Conservation (phyloP, 1,140 invertebrate genomes). For the Heliothis virescens region DNA sequence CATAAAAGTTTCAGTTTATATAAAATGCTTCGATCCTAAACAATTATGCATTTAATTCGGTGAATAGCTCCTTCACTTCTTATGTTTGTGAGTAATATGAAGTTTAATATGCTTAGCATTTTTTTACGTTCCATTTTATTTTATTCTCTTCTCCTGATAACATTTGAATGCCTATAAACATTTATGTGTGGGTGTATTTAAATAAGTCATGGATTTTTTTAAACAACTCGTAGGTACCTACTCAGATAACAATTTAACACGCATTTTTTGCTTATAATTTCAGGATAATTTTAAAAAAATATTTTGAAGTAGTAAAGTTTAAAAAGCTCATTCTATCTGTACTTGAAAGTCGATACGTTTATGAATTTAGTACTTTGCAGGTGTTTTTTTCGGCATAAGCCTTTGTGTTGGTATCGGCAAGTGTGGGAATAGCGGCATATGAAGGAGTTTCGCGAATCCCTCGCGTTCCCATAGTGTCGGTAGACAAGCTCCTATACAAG, state of each 20-base stretch:
- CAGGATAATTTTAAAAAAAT: no score
- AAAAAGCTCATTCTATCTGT: conserved; percentile 28
- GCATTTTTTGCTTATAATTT: conserved; percentile 8
- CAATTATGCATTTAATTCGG: conserved; percentile 28
- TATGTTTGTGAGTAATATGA: conserved; percentile 23
- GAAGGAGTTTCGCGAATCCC: conserved; percentile 66
- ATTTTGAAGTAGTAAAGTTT: background rate
- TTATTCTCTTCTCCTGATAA: conserved; percentile 39
- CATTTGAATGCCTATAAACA: conserved; percentile 37
- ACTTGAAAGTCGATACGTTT: conserved; percentile 59
- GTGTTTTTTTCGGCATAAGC: conserved; percentile 47
- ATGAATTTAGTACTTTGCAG: conserved; percentile 61
- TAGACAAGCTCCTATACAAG: conserved; percentile 65
- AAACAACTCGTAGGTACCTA: conserved; percentile 13
- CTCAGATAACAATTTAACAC: conserved; percentile 38
- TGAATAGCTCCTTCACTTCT: conserved; percentile 5
- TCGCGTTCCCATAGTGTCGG: conserved; percentile 36
- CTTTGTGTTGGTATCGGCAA: conserved; percentile 24
- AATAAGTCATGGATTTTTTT: conserved; percentile 44
- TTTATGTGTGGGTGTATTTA: conserved; percentile 41
- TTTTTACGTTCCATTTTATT: conserved; percentile 41
- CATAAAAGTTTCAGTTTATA: conserved; percentile 68
- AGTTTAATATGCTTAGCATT: conserved; percentile 25
- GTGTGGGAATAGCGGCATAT: conserved; percentile 61
- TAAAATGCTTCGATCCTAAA: conserved; percentile 24